phyloP scores from a whole-genome alignment of 2,797 vertebrate species.

The Tragelaphus eurycerus region DNA sequence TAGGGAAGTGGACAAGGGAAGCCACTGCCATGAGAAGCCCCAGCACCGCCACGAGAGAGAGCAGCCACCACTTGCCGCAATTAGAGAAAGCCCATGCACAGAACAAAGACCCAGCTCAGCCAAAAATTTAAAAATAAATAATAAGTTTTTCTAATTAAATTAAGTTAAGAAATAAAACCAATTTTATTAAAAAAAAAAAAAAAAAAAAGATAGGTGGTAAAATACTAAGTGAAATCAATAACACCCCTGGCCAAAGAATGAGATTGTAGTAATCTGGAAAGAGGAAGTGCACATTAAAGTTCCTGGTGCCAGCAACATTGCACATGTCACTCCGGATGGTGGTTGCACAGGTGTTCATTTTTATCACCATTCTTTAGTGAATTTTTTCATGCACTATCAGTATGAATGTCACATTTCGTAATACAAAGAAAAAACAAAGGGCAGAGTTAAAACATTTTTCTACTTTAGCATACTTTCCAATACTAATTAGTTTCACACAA shows the following conservation, averaged over 20 bases:
- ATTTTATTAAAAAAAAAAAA: not conserved
- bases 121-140: not conserved
- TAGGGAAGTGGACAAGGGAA: not conserved
- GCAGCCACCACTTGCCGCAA: not conserved
- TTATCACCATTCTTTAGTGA: not conserved
- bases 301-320: not conserved
- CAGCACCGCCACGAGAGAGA: not conserved
- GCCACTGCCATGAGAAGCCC: not conserved
- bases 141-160: not conserved
- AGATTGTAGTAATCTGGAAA: not conserved
- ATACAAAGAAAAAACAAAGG: not conserved
- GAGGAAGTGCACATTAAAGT: not conserved
- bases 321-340: not conserved
- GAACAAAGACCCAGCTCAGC: not conserved
- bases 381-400: not conserved
- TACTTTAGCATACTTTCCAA: not conserved
- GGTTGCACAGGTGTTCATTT: not conserved
- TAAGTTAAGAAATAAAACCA: not conserved
- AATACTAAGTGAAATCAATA: not conserved
- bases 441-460: conserved; percentile 4
- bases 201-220: not conserved
- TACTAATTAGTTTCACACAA: not conserved
- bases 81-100: not conserved
- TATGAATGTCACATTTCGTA: not conserved
- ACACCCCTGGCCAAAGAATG: not conserved